Evolutionary conservation across 2,797 vertebrate species (phyloP).

Genomic region (Notamacropus eugenii): DNA sequence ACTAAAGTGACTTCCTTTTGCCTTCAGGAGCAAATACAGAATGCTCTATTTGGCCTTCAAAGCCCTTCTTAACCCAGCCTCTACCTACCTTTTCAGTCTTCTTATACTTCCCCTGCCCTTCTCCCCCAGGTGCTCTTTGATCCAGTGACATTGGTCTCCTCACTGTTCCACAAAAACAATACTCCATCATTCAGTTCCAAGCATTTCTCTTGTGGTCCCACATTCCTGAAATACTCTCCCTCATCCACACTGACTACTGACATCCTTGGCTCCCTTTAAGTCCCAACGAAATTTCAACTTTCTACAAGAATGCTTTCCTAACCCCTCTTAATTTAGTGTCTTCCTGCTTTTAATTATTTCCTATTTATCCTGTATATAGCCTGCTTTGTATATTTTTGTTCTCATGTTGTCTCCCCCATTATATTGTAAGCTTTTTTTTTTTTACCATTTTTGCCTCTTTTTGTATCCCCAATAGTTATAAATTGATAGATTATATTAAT

Average conservation of each 20-base stretch:
- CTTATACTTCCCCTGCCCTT: background rate
- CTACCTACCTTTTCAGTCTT: background rate
- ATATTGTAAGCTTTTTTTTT: background rate
- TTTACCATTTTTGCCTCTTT: background rate
- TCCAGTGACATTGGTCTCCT: background rate
- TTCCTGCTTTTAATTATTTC: background rate
- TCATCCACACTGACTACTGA: background rate
- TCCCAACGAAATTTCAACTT: background rate
- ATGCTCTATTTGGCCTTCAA: background rate
- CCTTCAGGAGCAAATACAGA: background rate
- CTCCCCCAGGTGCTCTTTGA: background rate
- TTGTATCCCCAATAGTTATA: background rate
- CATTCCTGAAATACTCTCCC: background rate
- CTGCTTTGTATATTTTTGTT: background rate
- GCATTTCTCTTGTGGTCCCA: background rate
- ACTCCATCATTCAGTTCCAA: background rate
- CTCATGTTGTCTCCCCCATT: background rate
- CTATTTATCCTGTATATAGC: background rate
- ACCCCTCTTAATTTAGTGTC: background rate
- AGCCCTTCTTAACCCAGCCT: background rate
- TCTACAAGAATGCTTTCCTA: background rate
- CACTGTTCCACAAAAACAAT: background rate
- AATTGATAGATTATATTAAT: background rate
- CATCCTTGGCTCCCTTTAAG: background rate
- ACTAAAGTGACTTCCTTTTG: background rate